Percentiles rank a stretch among this genome's conserved stretches.
Conservation (phyloP, 2,797 vertebrate species). For the Okamejei kenojei region DNA sequence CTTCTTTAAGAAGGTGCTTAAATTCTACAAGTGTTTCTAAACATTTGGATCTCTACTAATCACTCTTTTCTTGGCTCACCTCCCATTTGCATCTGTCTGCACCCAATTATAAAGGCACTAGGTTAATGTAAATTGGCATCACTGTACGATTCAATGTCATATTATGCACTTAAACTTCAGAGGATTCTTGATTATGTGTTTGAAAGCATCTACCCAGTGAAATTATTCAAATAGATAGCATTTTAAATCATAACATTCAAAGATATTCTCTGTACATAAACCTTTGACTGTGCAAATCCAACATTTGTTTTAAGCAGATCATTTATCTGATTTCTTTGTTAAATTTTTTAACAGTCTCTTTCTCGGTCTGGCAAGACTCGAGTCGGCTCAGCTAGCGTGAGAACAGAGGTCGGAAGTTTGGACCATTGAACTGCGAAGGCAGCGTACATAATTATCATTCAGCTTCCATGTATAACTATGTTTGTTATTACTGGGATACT, state of each 20-base stretch:
- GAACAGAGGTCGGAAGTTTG: not conserved
- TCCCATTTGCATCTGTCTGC: not conserved
- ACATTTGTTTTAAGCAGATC: not conserved
- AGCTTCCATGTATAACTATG: not conserved
- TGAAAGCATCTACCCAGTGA: not conserved
- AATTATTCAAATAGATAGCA: not conserved
- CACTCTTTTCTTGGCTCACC: not conserved
- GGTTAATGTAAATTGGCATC: not conserved
- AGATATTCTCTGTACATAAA: not conserved
- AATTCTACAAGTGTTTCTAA: not conserved
- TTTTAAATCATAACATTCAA: not conserved
- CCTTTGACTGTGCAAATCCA: not conserved
- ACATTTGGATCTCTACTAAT: not conserved
- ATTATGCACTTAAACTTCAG: not conserved
- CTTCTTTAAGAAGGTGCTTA: not conserved
- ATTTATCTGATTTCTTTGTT: not conserved
- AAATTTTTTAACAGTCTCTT: conserved; percentile 3
- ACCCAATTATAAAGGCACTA: not conserved
- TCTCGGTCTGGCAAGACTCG: not conserved
- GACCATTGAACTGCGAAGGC: not conserved
- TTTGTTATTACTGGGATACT: not conserved
- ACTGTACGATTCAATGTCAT: not conserved
- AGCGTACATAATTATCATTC: not conserved
- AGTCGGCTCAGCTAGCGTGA: not conserved
- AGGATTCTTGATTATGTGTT: not conserved